phyloP scores from a whole-genome alignment of 2,797 vertebrate species.

The Gymnopithys bicolor region DNA sequence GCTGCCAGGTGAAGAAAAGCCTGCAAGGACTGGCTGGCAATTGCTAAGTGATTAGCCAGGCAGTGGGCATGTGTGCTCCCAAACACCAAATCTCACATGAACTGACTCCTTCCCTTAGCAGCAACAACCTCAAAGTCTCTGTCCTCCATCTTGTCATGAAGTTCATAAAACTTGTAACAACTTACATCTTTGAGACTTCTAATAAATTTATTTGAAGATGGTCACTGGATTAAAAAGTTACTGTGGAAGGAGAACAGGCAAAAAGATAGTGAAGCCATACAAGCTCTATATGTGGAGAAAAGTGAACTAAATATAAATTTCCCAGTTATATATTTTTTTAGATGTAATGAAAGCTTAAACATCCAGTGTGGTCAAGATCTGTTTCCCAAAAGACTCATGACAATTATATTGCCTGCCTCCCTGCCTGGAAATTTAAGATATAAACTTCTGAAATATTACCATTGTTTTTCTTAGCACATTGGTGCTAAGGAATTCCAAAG shows the following conservation, averaged over 20 bases:
- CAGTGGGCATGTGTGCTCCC: fast-evolving
- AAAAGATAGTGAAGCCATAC: not conserved
- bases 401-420: not conserved
- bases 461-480: not conserved
- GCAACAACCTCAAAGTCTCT: not conserved
- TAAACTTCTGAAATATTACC: not conserved
- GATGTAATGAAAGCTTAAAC: not conserved
- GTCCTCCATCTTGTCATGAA: not conserved
- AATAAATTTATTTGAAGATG: not conserved
- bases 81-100: not conserved
- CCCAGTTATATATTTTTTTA: not conserved
- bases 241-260: not conserved
- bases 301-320: not conserved
- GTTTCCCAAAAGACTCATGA: not conserved
- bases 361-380: not conserved
- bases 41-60: not conserved
- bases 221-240: not conserved
- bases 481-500: not conserved
- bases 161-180: not conserved
- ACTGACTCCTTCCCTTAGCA: not conserved
- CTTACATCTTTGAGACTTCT: not conserved
- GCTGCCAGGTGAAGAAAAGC: not conserved
- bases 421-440: not conserved
- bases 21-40: not conserved
- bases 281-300: not conserved